Evolutionary conservation across 2,797 vertebrate species (phyloP).

Genomic region (Cuniculus paca): DNA sequence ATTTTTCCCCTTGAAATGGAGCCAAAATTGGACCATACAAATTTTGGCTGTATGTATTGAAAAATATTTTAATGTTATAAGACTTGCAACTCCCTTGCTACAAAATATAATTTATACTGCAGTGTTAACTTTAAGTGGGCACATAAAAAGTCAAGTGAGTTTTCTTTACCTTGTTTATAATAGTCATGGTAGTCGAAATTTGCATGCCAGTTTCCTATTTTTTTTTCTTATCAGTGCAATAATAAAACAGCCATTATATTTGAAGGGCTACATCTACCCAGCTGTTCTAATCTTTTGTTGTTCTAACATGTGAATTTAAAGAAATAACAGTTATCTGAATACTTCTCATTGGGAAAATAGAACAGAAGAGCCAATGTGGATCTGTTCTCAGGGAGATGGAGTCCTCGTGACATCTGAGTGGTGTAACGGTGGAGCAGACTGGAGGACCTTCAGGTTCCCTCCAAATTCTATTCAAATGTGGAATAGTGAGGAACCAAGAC

Average conservation of each 20-base stretch:
- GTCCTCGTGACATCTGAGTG: neutral
- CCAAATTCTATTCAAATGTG: neutral
- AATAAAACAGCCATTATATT: neutral
- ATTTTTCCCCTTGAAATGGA: neutral
- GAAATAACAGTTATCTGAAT: neutral
- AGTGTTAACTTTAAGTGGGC: neutral
- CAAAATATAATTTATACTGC: neutral
- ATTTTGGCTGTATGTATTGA: neutral
- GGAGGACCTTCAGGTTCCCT: neutral
- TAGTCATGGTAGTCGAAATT: neutral
- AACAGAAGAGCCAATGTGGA: neutral
- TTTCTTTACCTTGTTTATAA: neutral
- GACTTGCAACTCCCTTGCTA: conserved; percentile 30
- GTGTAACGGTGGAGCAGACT: neutral
- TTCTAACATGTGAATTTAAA: neutral
- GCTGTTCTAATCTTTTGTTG: neutral
- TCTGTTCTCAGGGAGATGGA: neutral
- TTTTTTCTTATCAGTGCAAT: neutral
- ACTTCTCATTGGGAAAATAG: neutral
- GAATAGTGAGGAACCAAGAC: neutral
- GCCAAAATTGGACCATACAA: conserved; percentile 38
- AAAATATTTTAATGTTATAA: conserved; percentile 35
- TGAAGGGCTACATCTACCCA: neutral
- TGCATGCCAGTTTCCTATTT: neutral
- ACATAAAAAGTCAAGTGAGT: neutral